Conservation (phyloP, 1,140 invertebrate species). For the Solenopsis fugax region DNA sequence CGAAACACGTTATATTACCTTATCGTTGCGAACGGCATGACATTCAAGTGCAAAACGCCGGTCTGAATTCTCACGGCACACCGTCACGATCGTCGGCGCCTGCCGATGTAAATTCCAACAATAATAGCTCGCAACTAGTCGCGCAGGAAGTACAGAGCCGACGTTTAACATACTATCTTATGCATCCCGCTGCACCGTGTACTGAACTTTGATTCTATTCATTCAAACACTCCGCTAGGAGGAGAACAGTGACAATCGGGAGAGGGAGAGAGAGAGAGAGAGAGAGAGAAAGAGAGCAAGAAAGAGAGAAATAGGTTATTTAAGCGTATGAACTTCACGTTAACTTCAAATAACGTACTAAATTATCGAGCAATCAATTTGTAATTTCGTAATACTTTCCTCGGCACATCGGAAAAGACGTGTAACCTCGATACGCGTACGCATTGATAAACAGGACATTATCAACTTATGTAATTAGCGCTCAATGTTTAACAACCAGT, state of each 20-base stretch:
- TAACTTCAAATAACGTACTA: not conserved
- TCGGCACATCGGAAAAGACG: not conserved
- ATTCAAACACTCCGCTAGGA: constrained; percentile 4
- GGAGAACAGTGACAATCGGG: constrained; percentile 11
- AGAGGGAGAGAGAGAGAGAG: too few species aligned
- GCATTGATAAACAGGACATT: not conserved
- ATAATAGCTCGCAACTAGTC: constrained; percentile 59
- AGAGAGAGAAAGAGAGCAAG: not conserved
- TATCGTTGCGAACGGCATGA: constrained; percentile 72
- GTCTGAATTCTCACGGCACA: constrained; percentile 48
- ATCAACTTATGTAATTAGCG: not conserved
- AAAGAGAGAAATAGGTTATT: constrained; percentile 15
- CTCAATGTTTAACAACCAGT: not conserved
- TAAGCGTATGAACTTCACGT: not conserved
- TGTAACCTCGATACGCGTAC: not conserved
- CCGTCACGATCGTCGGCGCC: constrained; percentile 52
- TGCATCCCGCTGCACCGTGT: constrained; percentile 15
- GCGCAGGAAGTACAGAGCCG: constrained; percentile 50
- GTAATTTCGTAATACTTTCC: not conserved
- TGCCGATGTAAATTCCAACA: constrained; percentile 52
- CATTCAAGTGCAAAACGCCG: constrained; percentile 67
- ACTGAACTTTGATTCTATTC: constrained; percentile 54
- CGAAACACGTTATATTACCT: constrained; percentile 42
- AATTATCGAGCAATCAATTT: not conserved
- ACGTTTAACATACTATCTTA: constrained; percentile 57